Percentiles rank a stretch among this genome's conserved stretches.
These are phyloP conservation scores for Ectemnius continuus DNA, from an alignment of 2,888 invertebrate species.

Conservation along the genomic window DNA sequence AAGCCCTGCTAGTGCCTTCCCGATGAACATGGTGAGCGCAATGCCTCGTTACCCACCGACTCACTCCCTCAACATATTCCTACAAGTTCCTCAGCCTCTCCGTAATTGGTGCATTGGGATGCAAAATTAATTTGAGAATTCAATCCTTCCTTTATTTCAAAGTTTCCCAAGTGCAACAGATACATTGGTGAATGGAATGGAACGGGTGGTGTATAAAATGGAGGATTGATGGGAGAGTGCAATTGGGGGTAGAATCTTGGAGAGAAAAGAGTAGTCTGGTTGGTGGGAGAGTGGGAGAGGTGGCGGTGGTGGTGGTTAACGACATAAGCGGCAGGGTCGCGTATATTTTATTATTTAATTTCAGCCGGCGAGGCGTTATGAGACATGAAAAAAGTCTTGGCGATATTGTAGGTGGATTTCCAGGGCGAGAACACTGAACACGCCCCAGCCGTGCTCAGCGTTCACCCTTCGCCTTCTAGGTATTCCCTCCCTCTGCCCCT, in stretches of 20 bases:
- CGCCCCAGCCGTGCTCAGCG: conserved; percentile 28
- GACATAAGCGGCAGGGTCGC: conserved; percentile 47
- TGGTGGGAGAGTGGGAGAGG: not conserved
- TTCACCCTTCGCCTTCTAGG: conserved; percentile 23
- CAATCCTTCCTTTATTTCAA: too few relatives aligned
- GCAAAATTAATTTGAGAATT: too few relatives aligned
- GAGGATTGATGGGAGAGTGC: not conserved
- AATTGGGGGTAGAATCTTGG: too few relatives aligned
- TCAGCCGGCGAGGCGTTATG: conserved; percentile 71
- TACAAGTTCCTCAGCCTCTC: too few relatives aligned
- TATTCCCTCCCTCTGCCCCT: conserved; percentile 2
- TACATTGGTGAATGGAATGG: not conserved
- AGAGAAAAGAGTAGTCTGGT: too few relatives aligned
- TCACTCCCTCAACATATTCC: too few relatives aligned
- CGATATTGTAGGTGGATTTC: conserved; percentile 76
- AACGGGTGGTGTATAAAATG: not conserved
- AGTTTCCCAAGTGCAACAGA: too few relatives aligned
- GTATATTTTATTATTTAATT: conserved; percentile 78
- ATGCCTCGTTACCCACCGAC: conserved; percentile 48
- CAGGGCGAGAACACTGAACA: conserved; percentile 57
- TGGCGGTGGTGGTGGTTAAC: conserved; percentile 39
- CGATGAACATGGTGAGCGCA: conserved; percentile 42
- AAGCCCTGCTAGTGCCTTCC: conserved; percentile 43
- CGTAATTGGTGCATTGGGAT: too few relatives aligned
- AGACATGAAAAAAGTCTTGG: conserved; percentile 75